Evolutionary conservation across 2,113 vertebrate genomes (phyloP).

Genomic region (Rhegmatorhina hoffmannsi): DNA sequence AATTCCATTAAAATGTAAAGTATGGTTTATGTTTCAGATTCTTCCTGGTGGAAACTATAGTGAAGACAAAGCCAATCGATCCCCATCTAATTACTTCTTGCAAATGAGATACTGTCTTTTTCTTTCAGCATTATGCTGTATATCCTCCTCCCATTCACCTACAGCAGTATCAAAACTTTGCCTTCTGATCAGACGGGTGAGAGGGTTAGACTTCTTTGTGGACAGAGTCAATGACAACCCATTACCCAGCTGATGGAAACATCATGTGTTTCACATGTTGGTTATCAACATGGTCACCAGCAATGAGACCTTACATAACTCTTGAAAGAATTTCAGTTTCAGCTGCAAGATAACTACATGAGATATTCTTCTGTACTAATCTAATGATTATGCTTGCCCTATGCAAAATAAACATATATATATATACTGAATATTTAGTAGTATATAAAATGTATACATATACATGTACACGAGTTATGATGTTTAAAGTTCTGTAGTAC

Average conservation of each 20-base stretch:
- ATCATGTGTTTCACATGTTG: background rate
- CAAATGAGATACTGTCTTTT: background rate
- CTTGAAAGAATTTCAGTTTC: background rate
- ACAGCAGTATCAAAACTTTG: background rate
- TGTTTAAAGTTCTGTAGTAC: background rate
- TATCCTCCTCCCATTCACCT: background rate
- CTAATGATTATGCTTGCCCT: background rate
- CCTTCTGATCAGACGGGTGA: background rate
- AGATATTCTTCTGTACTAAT: background rate
- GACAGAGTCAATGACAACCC: background rate
- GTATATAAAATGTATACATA: background rate
- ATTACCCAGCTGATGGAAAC: background rate
- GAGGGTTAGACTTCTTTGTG: background rate
- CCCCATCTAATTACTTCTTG: background rate
- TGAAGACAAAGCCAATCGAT: background rate
- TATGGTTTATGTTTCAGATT: background rate
- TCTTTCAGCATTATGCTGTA: background rate
- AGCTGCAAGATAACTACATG: background rate
- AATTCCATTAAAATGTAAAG: background rate
- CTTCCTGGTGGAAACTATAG: background rate
- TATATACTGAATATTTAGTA: background rate
- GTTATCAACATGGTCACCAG: background rate
- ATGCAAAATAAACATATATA: background rate
- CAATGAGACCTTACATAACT: background rate
- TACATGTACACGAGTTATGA: accelerated